phyloP scores from a whole-genome alignment of 2,888 invertebrate genomes.

The Pasiphila rectangulata region DNA sequence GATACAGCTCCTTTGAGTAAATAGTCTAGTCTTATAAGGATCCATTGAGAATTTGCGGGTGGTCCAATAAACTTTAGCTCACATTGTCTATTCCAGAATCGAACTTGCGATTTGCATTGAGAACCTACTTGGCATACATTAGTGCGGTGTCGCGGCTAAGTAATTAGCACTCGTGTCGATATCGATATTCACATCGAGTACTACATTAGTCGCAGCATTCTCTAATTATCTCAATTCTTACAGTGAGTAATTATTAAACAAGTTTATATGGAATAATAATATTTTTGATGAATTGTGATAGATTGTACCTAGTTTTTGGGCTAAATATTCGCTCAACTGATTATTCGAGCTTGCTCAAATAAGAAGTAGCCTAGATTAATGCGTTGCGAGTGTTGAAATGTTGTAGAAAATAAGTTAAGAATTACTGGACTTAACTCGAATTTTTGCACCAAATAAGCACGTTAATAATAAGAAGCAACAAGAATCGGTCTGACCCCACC shows the following conservation, averaged over 20 bases:
- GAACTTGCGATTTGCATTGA: conserved; percentile 79
- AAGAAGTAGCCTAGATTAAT: too few relatives aligned
- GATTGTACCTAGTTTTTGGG: too few relatives aligned
- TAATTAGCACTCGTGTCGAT: conserved; percentile 71
- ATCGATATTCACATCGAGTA: conserved; percentile 67
- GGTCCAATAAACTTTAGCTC: conserved; percentile 73
- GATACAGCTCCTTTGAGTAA: conserved; percentile 11
- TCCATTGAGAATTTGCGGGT: conserved; percentile 61
- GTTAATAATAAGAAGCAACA: conserved; percentile 10
- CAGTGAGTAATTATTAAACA: too few relatives aligned
- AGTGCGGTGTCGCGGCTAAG: conserved; percentile 62
- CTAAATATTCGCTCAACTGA: too few relatives aligned
- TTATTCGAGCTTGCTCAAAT: too few relatives aligned
- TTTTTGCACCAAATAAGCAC: not conserved
- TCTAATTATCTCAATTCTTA: conserved; percentile 22
- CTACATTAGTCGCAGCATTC: conserved; percentile 55
- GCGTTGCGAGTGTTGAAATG: too few relatives aligned
- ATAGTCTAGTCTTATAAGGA: conserved; percentile 14
- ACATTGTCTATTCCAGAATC: conserved; percentile 79
- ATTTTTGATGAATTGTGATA: too few relatives aligned
- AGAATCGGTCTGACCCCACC: conserved; percentile 60
- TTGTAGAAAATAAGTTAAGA: too few relatives aligned
- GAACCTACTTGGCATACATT: conserved; percentile 74
- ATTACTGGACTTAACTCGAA: not conserved
- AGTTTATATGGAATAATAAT: too few relatives aligned